Conservation (phyloP, 2,888 invertebrate genomes). For the Neoitamus cyanurus region DNA sequence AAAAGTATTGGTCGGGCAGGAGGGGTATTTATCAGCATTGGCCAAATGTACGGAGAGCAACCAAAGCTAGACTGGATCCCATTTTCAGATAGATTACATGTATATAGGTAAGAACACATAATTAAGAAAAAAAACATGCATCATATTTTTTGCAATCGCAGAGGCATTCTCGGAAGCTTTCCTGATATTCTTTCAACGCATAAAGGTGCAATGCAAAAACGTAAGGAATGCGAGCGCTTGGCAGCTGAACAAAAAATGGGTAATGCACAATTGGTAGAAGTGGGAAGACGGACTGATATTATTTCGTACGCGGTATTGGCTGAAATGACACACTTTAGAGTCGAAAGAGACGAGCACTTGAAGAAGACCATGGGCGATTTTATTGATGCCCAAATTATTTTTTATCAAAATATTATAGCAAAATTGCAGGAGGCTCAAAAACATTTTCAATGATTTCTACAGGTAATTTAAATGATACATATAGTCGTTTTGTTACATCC, state of each 20-base stretch:
- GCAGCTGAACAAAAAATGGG: constrained; percentile 85
- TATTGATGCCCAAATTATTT: constrained; percentile 87
- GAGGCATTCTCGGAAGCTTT: constrained; percentile 89
- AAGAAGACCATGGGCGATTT: constrained; percentile 87
- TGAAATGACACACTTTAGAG: constrained; percentile 93
- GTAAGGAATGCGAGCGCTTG: constrained; percentile 86
- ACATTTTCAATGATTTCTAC: constrained; percentile 61
- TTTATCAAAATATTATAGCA: constrained; percentile 87
- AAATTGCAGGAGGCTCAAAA: constrained; percentile 74
- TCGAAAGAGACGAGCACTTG: constrained; percentile 86
- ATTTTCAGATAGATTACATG: constrained; percentile 88
- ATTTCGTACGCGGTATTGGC: constrained; percentile 94
- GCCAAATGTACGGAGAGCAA: constrained; percentile 89
- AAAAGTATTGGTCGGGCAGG: constrained; percentile 87
- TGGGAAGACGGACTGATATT: constrained; percentile 86
- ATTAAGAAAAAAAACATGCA: neutral
- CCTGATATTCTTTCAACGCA: constrained; percentile 92
- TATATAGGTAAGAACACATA: constrained; percentile 73
- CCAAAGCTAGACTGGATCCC: constrained; percentile 92
- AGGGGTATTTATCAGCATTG: constrained; percentile 89
- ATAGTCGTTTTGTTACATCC: neutral
- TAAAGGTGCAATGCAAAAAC: constrained; percentile 89
- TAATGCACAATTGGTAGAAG: constrained; percentile 81
- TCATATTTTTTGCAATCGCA: constrained; percentile 49
- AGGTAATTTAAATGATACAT: neutral